phyloP scores from a whole-genome alignment of 2,113 vertebrate species.

The Theristicus caerulescens region DNA sequence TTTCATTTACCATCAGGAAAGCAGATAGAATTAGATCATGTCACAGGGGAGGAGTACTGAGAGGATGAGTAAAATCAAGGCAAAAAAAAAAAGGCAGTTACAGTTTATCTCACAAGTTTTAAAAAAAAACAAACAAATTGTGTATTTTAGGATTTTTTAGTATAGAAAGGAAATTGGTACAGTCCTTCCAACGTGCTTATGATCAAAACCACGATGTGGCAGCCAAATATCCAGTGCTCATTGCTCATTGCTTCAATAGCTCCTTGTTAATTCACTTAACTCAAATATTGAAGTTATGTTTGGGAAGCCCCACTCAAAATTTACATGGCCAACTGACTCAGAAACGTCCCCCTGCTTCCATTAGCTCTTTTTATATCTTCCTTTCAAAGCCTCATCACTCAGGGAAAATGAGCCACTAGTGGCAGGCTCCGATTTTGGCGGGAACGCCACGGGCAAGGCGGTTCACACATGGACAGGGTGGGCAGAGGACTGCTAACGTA shows the following conservation, averaged over 20 bases:
- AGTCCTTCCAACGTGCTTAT: background rate
- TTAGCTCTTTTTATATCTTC: slow-evolving; percentile 66
- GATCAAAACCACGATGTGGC: slow-evolving; percentile 22
- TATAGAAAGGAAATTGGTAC: background rate
- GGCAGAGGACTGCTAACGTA: background rate
- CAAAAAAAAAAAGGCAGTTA: background rate
- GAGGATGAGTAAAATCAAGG: background rate
- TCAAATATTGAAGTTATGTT: slow-evolving; percentile 54
- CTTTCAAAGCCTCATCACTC: slow-evolving; percentile 27
- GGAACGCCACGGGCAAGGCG: background rate
- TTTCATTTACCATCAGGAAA: slow-evolving; percentile 36
- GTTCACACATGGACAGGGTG: background rate
- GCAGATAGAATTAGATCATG: background rate
- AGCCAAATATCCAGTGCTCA: slow-evolving; percentile 33
- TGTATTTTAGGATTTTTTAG: background rate
- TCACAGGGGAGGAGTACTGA: background rate
- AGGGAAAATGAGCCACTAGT: background rate
- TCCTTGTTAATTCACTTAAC: slow-evolving; percentile 60
- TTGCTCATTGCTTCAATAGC: slow-evolving; percentile 29
- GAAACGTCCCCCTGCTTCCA: slow-evolving; percentile 43
- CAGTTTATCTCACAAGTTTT: background rate
- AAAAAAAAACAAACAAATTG: background rate
- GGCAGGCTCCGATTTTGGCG: background rate
- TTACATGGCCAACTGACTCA: slow-evolving; percentile 40
- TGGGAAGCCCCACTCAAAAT: slow-evolving; percentile 51